Conservation (phyloP, 2,888 invertebrate species). For the Epicampocera succincta region DNA sequence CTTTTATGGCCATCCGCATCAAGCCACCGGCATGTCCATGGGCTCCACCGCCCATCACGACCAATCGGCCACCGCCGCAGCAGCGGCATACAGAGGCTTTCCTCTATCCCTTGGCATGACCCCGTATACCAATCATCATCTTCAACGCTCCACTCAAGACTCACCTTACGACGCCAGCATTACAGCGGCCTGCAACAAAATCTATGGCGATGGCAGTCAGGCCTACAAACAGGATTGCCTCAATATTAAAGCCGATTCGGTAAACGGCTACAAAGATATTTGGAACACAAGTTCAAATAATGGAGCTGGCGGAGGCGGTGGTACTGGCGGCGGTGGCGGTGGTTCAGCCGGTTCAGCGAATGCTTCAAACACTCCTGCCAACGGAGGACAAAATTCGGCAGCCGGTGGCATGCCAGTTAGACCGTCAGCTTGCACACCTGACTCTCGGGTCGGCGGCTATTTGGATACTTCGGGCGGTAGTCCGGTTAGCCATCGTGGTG, state of each 20-base stretch:
- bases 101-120: conserved; percentile 92
- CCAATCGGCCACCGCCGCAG: conserved; percentile 85
- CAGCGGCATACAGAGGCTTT: conserved; percentile 90
- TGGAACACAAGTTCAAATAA: conserved; percentile 83
- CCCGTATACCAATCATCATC: conserved; percentile 91
- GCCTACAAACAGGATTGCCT: conserved; percentile 89
- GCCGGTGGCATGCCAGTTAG: conserved; percentile 85
- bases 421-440: conserved; percentile 94
- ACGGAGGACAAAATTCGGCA: conserved; percentile 85
- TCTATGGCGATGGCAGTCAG: conserved; percentile 80
- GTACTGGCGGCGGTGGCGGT: conserved; percentile 84
- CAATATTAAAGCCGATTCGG: conserved; percentile 83
- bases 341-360: conserved; percentile 84
- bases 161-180: conserved; percentile 96
- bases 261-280: conserved; percentile 85
- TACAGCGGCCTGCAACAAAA: conserved; percentile 91
- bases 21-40: conserved; percentile 86
- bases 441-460: conserved; percentile 90
- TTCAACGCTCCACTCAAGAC: conserved; percentile 91
- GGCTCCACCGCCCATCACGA: conserved; percentile 87
- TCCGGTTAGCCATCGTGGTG: conserved; percentile 88
- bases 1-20: conserved; percentile 96
- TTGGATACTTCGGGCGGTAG: conserved; percentile 89
- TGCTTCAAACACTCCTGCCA: conserved; percentile 78
- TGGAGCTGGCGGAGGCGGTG: conserved; percentile 83